A percentile compares a stretch with the other conserved stretches of the same genome.
Evolutionary conservation across 2,113 vertebrate species (phyloP).

Genomic region (Ranitomeya variabilis): DNA sequence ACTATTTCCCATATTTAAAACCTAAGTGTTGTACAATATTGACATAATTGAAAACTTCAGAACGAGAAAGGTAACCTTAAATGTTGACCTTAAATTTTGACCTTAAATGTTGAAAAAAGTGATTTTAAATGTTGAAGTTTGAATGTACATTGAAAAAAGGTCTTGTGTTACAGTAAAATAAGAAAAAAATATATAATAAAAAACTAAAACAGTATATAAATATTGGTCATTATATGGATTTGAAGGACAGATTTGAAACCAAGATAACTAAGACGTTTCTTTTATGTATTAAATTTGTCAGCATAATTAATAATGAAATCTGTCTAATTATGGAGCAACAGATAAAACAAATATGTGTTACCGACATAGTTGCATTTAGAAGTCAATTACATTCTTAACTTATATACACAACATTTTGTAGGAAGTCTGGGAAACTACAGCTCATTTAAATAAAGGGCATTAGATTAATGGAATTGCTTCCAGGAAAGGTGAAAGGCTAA

Average conservation of each 20-base stretch:
- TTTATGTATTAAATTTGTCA: not conserved
- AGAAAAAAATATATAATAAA: not conserved
- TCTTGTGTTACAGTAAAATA: too few relatives aligned
- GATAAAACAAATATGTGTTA: constrained; percentile 23
- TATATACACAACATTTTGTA: constrained; percentile 40
- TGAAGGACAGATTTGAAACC: not conserved
- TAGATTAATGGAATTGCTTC: constrained; percentile 42
- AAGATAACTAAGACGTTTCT: not conserved
- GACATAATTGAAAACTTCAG: too few relatives aligned
- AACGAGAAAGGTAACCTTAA: not conserved
- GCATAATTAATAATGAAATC: constrained; percentile 6
- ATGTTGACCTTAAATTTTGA: too few relatives aligned
- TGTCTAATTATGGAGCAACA: not conserved
- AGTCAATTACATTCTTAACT: constrained; percentile 30
- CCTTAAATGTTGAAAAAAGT: too few relatives aligned
- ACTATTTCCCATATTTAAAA: too few relatives aligned
- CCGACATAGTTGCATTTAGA: not conserved
- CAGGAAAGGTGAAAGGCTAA: constrained; percentile 46
- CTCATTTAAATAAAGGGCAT: constrained; percentile 44
- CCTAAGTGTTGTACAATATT: too few relatives aligned
- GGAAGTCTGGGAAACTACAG: constrained; percentile 10
- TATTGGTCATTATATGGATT: not conserved
- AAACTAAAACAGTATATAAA: not conserved
- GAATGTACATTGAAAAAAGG: not conserved
- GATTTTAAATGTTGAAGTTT: not conserved